phyloP scores from a whole-genome alignment of 1,140 invertebrate genomes.

The Bombus picipes region DNA sequence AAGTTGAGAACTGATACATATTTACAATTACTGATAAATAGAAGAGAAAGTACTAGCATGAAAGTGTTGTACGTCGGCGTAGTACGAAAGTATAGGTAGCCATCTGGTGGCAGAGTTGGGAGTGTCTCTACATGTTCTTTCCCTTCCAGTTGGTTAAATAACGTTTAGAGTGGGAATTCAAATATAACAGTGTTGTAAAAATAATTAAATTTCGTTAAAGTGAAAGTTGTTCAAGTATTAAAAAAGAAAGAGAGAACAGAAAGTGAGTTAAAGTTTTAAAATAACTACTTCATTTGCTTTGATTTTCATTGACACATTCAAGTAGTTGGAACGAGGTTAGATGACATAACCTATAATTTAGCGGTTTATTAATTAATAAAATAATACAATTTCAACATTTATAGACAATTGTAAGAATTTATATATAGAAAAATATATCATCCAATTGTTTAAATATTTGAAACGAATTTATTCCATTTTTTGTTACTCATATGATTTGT shows the following conservation, averaged over 20 bases:
- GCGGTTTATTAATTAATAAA: neutral
- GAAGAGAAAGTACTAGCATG: no score
- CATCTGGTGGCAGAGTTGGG: no score
- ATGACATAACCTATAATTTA: conserved; percentile 14
- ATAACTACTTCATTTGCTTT: neutral
- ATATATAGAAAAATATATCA: no score
- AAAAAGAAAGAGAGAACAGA: no score
- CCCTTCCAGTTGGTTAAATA: neutral
- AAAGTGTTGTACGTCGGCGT: no score
- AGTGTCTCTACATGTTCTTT: neutral
- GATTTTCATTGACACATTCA: neutral
- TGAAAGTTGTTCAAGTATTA: no score
- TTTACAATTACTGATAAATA: no score
- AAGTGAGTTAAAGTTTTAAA: neutral
- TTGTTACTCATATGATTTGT: neutral
- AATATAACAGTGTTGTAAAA: neutral
- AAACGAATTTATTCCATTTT: neutral
- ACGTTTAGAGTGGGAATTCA: conserved; percentile 1
- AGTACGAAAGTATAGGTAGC: no score
- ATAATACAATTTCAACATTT: neutral
- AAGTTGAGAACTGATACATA: no score
- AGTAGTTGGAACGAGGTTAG: neutral
- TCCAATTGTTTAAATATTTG: neutral
- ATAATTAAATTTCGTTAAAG: neutral
- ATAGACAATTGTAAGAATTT: neutral